Evolutionary conservation across 37 sponge, comb jelly and placozoan genomes (phyloP), one percentile per base, ranked within the genome.

Genomic region (Petrosia ficiformis): DNA sequence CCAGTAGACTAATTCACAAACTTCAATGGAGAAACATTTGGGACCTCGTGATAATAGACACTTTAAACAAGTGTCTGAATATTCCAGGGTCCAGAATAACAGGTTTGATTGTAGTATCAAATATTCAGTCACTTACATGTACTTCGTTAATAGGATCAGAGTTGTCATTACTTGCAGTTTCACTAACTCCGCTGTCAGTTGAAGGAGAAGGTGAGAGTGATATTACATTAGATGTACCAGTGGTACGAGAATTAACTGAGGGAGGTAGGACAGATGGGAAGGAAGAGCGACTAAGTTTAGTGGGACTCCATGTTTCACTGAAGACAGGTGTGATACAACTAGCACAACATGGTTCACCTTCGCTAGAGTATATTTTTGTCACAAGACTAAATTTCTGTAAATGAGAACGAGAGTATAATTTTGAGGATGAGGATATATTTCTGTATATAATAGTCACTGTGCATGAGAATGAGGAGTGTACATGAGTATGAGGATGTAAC

Each of bases 291-390:
- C 21, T 1, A 16, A 21, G 28, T 6, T 21, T 48, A 21, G 56
- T 54, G 39, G 75, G 61, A 37, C 76, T 82, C 82, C 82, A 82
- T 2, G 24, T 57, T 31, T 68, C 76, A 35, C 65, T 58, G 44
- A 82, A 82, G 38, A 82, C 82, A 35, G 82, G 82, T 14, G 75
- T 56, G 25, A 82, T 42, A 64, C 82, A 82, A 56, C 74, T 61
- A n/a, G 77, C 70, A 83, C 84, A 77, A 44, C 71, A 83, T 0
- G 72, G 77, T 65, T 83, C 84, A 1, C 77, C 77, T 16, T 60
- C 44, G 21, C 67, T 25, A n/a, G 77, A 70, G 63, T 83, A 76
- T 2, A 70, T 77, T 41, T 77, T 83, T 21, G 42, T 70, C 8
- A 76, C 39, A 6, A 36, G 25, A 32, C 16, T 14, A 35, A 39